Base-by-base conservation (phyloP, 1,140 invertebrate genomes). In the Drosophila varians region DNA sequence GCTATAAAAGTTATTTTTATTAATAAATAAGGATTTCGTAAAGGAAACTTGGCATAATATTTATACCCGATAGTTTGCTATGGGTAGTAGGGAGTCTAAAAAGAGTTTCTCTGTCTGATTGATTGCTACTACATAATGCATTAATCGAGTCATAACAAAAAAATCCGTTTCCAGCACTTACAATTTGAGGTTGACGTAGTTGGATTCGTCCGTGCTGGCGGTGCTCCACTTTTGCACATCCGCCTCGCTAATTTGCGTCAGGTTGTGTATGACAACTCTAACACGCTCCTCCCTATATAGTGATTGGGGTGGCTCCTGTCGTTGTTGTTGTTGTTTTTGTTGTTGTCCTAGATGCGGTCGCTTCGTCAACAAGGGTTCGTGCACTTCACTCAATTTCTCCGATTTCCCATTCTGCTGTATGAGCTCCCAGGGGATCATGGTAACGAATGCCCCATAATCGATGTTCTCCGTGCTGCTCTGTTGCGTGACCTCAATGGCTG, bases 241-340 rank as follows among this genome's bases (percentile, higher is more conserved):
- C 34, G 89, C 65, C 48, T 89, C 90, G 28, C 84, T 91, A 42
- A 91, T 76, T 87, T 77, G 80, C 64, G 90, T 91, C 19, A 92
- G 79, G 51, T 92, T 92, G 70, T 92, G 92, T 73, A 93, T 92
- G 72, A 92, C 90, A 36, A 93, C 92, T 89, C 66, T 72, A 21
- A 91, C 90, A 21, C 75, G 77, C 42, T 88, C 73, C 34, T 79
- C 64, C 51, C 73, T 60, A 21, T 84, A 84, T 6, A 83, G 53
- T 0, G 77, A 58, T n/a, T 40, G 11, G 26, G 45, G 47, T 12
- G 25, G 31, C n/a, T 31, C 36, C 19, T 64, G 43, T 49, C 57
- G 11, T 31, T 64, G 31, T 25, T 21, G 19, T n/a, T 14, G 58
- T 23, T 49, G 42, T 21, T 49, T 36, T 31, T 58, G 38, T 43